Base-by-base conservation (phyloP, 2,113 vertebrate species). In the Mormyrus lacerda region DNA sequence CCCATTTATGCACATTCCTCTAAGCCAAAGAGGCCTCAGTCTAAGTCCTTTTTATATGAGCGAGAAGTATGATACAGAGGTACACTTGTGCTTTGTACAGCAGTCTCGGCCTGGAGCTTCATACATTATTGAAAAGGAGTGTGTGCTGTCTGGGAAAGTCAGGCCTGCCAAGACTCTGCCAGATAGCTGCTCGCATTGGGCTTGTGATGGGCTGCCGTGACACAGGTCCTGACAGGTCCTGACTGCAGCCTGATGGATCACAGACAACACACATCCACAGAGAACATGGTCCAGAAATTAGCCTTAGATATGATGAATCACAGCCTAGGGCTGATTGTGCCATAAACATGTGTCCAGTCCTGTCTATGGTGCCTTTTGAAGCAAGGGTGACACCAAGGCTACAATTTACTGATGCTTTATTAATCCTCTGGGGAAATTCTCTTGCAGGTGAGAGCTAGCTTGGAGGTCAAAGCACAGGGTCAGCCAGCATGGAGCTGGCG, bases 61-160 rank as follows among this genome's bases (percentile, higher is more conserved):
- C 53, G 58, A 79, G 79, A 45, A 45, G 73, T 79, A 50, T 86
- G 48, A 85, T 69, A 83, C 48, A 44, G n/a, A 31, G 65, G 31
- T 82, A 73, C 45, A 50, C 7, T 90, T 92, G 91, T 91, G 90
- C 89, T 88, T 89, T 79, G 88, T 17, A 51, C 45, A 89, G 91
- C 69, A 82, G 39, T 45, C 76, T 82, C 69, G 76, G 76, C 35
- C 87, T 31, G 35, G 50, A 51, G 48, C 47, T 92, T 91, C 88
- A 92, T 88, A 86, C 51, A 27, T 88, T 45, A 88, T 45, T 15
- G 39, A 90, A 89, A 90, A 1, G 24, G 3, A 15, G 19, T 17
- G 1, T 85, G 55, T 82, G 53, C 82, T 48, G 76, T 69, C 89
- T 79, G 61, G 50, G 31, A 84, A 88, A 24, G 24, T 27, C 6